Conservation (phyloP, 2,797 vertebrate species). For the Aulostomus chinensis region DNA sequence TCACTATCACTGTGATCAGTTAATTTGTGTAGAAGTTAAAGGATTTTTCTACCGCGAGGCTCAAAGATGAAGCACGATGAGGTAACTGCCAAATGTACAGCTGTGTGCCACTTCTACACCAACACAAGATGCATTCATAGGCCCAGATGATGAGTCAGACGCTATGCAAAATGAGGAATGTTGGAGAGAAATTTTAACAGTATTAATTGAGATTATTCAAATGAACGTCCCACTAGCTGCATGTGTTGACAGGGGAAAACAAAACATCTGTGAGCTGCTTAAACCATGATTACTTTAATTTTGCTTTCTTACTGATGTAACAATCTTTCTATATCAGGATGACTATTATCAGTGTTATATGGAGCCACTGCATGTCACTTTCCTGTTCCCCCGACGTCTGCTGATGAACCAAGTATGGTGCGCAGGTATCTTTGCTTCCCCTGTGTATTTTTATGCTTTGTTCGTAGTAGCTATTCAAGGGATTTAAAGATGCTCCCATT, state of each 20-base stretch:
- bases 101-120: slow-evolving; percentile 46
- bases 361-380: no score
- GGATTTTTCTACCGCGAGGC: slow-evolving; percentile 33
- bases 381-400: no score
- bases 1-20: slow-evolving; percentile 35
- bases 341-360: no score
- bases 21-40: slow-evolving; percentile 30
- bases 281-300: slow-evolving; percentile 24
- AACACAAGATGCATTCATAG: slow-evolving; percentile 40
- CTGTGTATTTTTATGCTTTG: no score
- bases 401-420: no score
- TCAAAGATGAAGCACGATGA: slow-evolving; percentile 31
- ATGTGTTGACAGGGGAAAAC: slow-evolving; percentile 30
- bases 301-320: slow-evolving; percentile 10
- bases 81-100: slow-evolving; percentile 36
- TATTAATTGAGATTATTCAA: slow-evolving; percentile 60
- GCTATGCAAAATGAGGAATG: slow-evolving; percentile 18
- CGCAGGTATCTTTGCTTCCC: no score
- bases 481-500: no score
- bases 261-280: slow-evolving; percentile 33
- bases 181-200: slow-evolving; percentile 16
- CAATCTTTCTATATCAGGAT: slow-evolving; percentile 11
- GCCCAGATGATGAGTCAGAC: slow-evolving; percentile 49
- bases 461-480: no score
- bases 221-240: slow-evolving; percentile 48